These are phyloP conservation scores for Ormyrus nitidulus DNA, from an alignment of 2,888 invertebrate species.

Conservation along the genomic window DNA sequence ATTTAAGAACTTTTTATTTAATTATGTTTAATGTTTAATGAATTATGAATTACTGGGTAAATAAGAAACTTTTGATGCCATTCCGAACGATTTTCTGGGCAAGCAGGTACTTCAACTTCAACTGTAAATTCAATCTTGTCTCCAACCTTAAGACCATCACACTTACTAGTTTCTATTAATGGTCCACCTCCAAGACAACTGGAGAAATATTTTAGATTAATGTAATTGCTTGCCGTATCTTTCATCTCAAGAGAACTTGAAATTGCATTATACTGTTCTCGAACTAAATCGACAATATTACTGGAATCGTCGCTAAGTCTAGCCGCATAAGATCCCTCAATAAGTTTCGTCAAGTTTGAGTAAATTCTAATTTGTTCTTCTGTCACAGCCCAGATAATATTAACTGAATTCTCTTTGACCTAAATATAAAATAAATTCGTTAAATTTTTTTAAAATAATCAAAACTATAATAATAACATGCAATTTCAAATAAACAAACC, in stretches of 20 bases:
- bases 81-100: constrained; percentile 88
- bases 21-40: neutral
- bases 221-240: constrained; percentile 88
- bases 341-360: constrained; percentile 87
- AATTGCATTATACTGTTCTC: constrained; percentile 93
- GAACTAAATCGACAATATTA: constrained; percentile 96
- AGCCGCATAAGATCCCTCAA: constrained; percentile 96
- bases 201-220: constrained; percentile 91
- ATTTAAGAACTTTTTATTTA: neutral
- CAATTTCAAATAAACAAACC: constrained; percentile 53
- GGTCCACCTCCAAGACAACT: constrained; percentile 83
- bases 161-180: constrained; percentile 87
- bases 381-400: constrained; percentile 98
- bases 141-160: constrained; percentile 93
- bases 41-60: constrained; percentile 81
- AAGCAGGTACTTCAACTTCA: constrained; percentile 88
- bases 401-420: constrained; percentile 94
- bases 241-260: constrained; percentile 95
- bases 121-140: constrained; percentile 89
- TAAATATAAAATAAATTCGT: constrained; percentile 8
- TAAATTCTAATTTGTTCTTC: constrained; percentile 90
- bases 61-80: constrained; percentile 92
- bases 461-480: neutral
- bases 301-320: constrained; percentile 94
- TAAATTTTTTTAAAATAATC: neutral